Conservation (phyloP, 1,140 invertebrate species). For the Plutomurus gul region DNA sequence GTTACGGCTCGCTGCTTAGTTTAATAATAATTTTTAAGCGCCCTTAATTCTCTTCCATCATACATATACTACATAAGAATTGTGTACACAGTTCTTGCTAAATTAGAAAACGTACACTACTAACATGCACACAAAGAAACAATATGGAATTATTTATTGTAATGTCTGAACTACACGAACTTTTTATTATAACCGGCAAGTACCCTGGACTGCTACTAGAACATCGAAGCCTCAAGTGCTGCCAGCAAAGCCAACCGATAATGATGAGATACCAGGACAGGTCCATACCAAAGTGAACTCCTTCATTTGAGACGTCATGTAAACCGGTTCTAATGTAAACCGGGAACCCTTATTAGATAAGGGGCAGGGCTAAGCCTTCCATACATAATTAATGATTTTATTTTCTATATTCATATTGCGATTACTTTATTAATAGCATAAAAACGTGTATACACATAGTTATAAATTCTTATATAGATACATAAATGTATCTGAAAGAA, state of each 20-base stretch:
- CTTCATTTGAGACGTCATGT: background rate
- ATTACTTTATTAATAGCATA: no score
- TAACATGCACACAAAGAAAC: no score
- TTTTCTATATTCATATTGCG: background rate
- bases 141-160: no score
- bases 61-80: no score
- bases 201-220: no score
- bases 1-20: background rate
- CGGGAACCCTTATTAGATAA: background rate
- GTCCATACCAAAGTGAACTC: background rate
- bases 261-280: conserved; percentile 36
- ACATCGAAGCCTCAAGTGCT: conserved; percentile 15
- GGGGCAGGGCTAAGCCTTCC: background rate
- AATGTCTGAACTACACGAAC: no score
- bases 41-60: background rate
- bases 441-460: no score
- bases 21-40: conserved; percentile 16
- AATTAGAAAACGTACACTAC: no score
- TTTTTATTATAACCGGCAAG: no score
- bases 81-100: no score
- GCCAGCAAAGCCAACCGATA: conserved; percentile 26
- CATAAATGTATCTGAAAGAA: no score
- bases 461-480: no score
- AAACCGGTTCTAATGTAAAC: background rate
- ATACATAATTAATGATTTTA: background rate